Conservation (phyloP, 2,113 vertebrate genomes). For the Strix aluco region DNA sequence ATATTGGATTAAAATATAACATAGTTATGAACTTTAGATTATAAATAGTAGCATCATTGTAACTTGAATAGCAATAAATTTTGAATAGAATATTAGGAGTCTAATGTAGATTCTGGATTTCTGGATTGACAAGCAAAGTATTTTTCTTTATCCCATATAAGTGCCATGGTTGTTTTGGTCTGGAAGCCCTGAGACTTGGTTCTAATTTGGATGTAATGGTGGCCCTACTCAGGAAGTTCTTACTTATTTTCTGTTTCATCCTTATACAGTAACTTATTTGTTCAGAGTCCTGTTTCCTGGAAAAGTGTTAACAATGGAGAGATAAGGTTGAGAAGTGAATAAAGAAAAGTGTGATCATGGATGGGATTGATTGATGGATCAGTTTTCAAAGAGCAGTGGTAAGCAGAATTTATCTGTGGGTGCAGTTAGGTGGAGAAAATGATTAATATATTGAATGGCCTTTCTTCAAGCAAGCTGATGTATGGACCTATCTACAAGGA, state of each 20-base stretch:
- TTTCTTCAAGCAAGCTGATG: neutral
- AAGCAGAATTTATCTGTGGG: neutral
- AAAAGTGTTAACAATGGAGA: neutral
- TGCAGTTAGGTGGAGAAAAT: neutral
- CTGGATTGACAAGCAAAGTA: neutral
- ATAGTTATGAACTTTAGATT: neutral
- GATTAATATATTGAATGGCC: neutral
- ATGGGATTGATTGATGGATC: neutral
- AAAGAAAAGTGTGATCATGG: neutral
- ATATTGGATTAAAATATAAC: neutral
- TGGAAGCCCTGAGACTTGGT: neutral
- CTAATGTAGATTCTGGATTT: neutral
- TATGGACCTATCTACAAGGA: neutral
- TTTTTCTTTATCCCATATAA: neutral
- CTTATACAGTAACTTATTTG: neutral
- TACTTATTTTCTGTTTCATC: neutral
- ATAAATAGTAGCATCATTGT: neutral
- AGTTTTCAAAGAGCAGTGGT: neutral
- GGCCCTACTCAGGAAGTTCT: neutral
- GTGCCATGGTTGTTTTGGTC: neutral
- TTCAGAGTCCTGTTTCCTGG: neutral
- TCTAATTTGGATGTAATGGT: neutral
- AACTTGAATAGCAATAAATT: neutral
- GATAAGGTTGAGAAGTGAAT: neutral
- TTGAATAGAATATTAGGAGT: neutral